Conservation (phyloP, 1,140 invertebrate genomes). For the Atta colombica region DNA sequence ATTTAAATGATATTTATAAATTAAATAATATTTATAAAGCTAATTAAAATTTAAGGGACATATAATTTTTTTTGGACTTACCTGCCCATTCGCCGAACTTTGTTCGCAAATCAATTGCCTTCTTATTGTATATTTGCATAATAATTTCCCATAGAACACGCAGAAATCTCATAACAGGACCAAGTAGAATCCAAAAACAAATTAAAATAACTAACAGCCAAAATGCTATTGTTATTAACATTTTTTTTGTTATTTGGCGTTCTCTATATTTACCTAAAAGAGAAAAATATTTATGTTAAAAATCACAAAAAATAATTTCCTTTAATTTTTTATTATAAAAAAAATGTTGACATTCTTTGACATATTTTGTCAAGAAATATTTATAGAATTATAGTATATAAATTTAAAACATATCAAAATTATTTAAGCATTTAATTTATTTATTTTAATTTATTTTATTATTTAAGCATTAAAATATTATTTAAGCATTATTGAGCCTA, state of each 20-base stretch:
- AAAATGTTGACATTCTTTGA: background rate
- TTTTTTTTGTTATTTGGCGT: conserved; percentile 70
- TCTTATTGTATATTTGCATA: conserved; percentile 78
- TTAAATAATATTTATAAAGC: background rate
- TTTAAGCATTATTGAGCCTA: too few relatives aligned
- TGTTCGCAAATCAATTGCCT: conserved; percentile 79
- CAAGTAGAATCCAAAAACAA: conserved; percentile 77
- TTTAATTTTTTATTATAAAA: background rate
- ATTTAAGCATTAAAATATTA: too few relatives aligned
- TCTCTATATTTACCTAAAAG: background rate
- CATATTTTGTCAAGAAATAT: background rate
- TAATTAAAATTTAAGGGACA: background rate
- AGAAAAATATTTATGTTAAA: conserved; percentile 7
- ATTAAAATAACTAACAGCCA: conserved; percentile 78
- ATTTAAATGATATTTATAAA: background rate
- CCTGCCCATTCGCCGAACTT: conserved; percentile 85
- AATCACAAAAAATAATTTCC: background rate
- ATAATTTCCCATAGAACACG: conserved; percentile 79
- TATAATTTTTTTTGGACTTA: conserved; percentile 65
- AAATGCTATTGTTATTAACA: conserved; percentile 77
- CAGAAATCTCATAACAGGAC: conserved; percentile 73
- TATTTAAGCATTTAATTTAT: too few relatives aligned
- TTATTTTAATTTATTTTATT: too few relatives aligned
- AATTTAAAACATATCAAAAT: too few relatives aligned
- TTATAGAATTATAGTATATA: background rate